Conservation (phyloP, 2,888 invertebrate genomes). For the Drosophila kambysellisi region DNA sequence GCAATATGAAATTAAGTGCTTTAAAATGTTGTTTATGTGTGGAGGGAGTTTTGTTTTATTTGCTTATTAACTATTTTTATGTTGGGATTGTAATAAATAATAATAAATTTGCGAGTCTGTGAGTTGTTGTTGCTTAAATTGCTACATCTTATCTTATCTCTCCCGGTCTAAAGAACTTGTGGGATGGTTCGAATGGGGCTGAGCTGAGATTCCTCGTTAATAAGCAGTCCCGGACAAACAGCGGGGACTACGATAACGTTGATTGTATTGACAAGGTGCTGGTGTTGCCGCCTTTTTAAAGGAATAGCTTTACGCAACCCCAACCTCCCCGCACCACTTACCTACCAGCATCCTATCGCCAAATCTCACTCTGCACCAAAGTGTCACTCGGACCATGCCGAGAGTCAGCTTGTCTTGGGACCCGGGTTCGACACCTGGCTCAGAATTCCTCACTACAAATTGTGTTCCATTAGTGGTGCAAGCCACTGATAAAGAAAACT, state of each 20-base stretch:
- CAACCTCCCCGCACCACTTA: neutral
- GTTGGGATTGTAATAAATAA: no score
- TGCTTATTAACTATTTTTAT: neutral
- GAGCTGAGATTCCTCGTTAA: neutral
- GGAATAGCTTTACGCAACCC: neutral
- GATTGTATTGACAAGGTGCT: neutral
- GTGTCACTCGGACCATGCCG: neutral
- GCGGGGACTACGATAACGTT: neutral
- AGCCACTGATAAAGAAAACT: no score
- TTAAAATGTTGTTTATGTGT: slow-evolving; percentile 33
- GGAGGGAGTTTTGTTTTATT: slow-evolving; percentile 1
- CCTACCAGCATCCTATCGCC: neutral
- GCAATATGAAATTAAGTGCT: slow-evolving; percentile 57
- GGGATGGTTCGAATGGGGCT: no score
- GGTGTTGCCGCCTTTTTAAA: neutral
- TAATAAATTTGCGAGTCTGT: neutral
- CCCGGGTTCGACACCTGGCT: neutral
- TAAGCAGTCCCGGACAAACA: neutral
- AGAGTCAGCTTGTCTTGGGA: neutral
- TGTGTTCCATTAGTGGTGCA: no score
- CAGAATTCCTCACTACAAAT: no score
- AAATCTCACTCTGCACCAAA: neutral
- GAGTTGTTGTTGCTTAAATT: neutral
- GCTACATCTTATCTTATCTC: neutral
- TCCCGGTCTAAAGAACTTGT: no score